A percentile compares a stretch with the other conserved stretches of the same genome.
Evolutionary conservation across 2,797 vertebrate genomes (phyloP).

Genomic region (Euthynnus affinis): DNA sequence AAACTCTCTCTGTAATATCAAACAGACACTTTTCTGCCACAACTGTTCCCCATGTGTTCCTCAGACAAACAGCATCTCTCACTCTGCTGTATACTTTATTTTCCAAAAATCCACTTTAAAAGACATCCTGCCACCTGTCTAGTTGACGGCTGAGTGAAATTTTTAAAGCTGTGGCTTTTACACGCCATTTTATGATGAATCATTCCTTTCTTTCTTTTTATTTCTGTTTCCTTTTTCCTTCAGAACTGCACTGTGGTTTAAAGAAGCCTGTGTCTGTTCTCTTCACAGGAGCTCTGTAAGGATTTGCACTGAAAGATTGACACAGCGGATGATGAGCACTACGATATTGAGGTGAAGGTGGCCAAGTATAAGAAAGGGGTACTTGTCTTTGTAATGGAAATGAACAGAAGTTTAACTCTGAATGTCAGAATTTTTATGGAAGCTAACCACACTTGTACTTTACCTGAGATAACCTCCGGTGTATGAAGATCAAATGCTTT

Average conservation of each 20-base stretch:
- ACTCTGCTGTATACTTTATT: slow-evolving; percentile 33
- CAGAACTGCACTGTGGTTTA: slow-evolving; percentile 39
- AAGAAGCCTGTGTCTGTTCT: slow-evolving; percentile 49
- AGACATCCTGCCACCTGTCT: slow-evolving; percentile 55
- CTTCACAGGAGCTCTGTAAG: slow-evolving; percentile 77
- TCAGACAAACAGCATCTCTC: slow-evolving; percentile 41
- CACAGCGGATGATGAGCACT: slow-evolving; percentile 75
- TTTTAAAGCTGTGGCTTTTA: slow-evolving; percentile 63
- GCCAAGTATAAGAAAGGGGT: slow-evolving; percentile 78
- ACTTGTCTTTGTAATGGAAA: slow-evolving; percentile 83
- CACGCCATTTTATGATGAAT: slow-evolving; percentile 70
- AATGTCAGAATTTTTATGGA: slow-evolving; percentile 60
- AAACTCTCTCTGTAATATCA: slow-evolving; percentile 20
- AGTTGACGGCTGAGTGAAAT: slow-evolving; percentile 56
- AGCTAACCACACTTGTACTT: slow-evolving; percentile 48
- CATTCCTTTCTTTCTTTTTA: slow-evolving; percentile 49
- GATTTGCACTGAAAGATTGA: slow-evolving; percentile 82
- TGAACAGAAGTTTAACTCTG: slow-evolving; percentile 73
- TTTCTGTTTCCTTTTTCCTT: slow-evolving; percentile 29
- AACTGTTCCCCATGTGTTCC: slow-evolving; percentile 20
- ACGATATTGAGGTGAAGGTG: slow-evolving; percentile 79
- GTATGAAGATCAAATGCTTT: slow-evolving; percentile 76
- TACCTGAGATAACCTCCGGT: slow-evolving; percentile 63
- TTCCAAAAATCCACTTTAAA: slow-evolving; percentile 45
- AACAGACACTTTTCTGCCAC: slow-evolving; percentile 5